Base-by-base conservation (phyloP, 2,113 vertebrate genomes). In the Crocuta crocuta region DNA sequence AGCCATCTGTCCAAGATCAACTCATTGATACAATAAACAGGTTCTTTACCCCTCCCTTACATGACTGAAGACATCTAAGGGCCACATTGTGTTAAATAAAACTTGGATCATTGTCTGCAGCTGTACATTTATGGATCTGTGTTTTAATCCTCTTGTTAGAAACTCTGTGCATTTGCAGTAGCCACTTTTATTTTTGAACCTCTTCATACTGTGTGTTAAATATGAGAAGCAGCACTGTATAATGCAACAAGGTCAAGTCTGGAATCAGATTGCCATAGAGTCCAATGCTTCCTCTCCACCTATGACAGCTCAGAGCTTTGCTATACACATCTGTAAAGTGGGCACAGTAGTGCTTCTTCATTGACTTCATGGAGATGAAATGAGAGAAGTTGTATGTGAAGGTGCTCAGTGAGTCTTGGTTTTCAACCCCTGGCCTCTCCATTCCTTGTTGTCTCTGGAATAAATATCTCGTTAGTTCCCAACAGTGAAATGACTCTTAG, bases 371-470 rank as follows among this genome's bases (percentile, higher is more conserved):
- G 26, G 61, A 55, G 53, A 78, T 39, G 17, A 91, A 63, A 16
- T 45, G 55, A 88, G 48, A 89, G 85, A 63, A 81, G 50, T 11
- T 33, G 10, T 76, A 21, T 45, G 58, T 80, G 66, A 94, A 35
- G 19, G 65, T 33, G 24, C 45, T 92, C 50, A 8, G 0, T 26
- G 33, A 85, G 26, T 63, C 45, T 63, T 55, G 12, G 19, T 58
- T 85, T 50, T 91, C 70, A n/a, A 13, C n/a, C 24, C 31, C 45
- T 79, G 84, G 31, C 68, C n/a, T 95, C 24, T 50, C 45, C 19
- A 81, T 78, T 28, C 43, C 81, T 89, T 84, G 55, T 58, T 93
- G 15, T 31, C 73, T 68, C 85, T 88, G 50, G 93, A 91, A 79
- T 92, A 71, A 88, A 28, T 73, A 81, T 73, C 66, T 74, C 66